phyloP scores from a whole-genome alignment of 2,888 invertebrate species.

The Netelia melanura region DNA sequence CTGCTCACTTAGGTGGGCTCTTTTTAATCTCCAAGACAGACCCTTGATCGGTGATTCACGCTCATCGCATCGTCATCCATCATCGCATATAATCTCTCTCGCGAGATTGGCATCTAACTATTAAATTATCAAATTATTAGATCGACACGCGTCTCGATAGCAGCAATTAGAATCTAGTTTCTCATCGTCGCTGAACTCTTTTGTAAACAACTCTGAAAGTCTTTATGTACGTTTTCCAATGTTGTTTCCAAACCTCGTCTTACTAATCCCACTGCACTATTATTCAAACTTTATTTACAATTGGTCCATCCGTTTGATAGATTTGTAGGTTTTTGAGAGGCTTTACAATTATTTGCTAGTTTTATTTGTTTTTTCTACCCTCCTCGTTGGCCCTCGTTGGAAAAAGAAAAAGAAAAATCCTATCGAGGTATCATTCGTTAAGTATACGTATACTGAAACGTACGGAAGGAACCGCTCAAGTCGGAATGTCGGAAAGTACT shows the following conservation, averaged over 20 bases:
- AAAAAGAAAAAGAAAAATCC: constrained; percentile 11
- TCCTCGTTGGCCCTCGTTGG: not conserved
- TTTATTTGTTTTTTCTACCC: not conserved
- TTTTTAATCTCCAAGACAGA: constrained; percentile 16
- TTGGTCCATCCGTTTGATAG: too few species aligned
- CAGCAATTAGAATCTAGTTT: not conserved
- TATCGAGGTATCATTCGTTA: not conserved
- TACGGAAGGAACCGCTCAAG: constrained; percentile 42
- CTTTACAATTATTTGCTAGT: not conserved
- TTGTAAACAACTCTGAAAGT: too few species aligned
- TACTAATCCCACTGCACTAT: not conserved
- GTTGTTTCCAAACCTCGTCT: not conserved
- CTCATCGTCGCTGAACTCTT: not conserved
- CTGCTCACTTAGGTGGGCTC: constrained; percentile 9
- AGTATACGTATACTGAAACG: constrained; percentile 24
- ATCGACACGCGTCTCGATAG: not conserved
- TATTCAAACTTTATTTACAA: too few species aligned
- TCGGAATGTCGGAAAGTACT: constrained; percentile 49
- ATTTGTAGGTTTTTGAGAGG: too few species aligned
- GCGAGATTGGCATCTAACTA: not conserved
- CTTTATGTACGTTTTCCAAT: not conserved
- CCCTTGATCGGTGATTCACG: not conserved
- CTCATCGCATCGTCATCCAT: not conserved
- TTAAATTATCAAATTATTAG: not conserved
- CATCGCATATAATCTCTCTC: not conserved